A percentile compares a stretch with the other conserved stretches of the same genome.
phyloP scores from a whole-genome alignment of 2,888 invertebrate species.

The Argynnis bischoffii region DNA sequence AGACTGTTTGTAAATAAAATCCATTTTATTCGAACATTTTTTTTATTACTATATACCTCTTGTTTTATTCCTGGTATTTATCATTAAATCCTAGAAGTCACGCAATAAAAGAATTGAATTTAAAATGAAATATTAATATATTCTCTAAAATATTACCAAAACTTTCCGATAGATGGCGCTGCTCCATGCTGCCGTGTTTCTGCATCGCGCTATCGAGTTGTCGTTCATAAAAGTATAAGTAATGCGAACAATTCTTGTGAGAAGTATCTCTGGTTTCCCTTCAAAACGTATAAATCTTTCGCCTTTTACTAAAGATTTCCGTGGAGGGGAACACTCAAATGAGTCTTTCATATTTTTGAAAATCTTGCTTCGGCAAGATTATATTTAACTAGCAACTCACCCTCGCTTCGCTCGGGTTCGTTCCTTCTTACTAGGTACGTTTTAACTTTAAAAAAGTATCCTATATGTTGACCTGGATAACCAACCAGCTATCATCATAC shows the following conservation, averaged over 20 bases:
- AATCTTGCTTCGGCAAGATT: constrained; percentile 7
- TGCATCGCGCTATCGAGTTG: constrained; percentile 3
- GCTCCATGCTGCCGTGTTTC: neutral
- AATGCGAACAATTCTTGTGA: fast-evolving
- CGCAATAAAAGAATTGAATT: too few relatives aligned
- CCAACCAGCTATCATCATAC: too few relatives aligned
- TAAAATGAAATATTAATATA: too few relatives aligned
- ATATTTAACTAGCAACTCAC: too few relatives aligned
- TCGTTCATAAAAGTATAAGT: neutral
- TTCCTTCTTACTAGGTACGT: too few relatives aligned
- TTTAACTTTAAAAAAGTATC: too few relatives aligned
- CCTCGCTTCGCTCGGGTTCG: too few relatives aligned
- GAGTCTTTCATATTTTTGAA: constrained; percentile 17
- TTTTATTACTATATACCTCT: constrained; percentile 7
- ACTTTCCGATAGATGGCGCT: constrained; percentile 1
- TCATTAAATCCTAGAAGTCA: too few relatives aligned
- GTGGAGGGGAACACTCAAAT: constrained; percentile 5
- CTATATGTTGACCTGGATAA: too few relatives aligned
- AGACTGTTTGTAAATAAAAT: constrained; percentile 25
- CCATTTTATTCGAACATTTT: constrained; percentile 7
- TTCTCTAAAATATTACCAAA: too few relatives aligned
- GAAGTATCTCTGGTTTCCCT: constrained; percentile 7
- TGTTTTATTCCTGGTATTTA: too few relatives aligned
- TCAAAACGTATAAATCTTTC: neutral
- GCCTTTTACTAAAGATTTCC: too few relatives aligned